Conservation (phyloP, 2,888 invertebrate genomes). For the Clitarchus hookeri region DNA sequence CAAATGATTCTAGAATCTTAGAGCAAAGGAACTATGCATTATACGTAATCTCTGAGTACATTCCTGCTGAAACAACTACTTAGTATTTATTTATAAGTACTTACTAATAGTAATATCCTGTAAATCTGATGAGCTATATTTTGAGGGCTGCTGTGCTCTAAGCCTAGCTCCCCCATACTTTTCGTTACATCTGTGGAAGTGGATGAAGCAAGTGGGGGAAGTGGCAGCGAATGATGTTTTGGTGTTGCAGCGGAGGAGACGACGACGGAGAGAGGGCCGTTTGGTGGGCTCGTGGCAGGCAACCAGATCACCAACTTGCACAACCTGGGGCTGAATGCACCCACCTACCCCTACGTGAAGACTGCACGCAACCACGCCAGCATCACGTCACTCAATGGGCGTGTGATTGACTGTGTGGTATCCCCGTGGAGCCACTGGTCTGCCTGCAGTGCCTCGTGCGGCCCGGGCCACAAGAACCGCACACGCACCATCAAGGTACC, state of each 20-base stretch:
- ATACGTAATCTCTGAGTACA: too few relatives aligned
- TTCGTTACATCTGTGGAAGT: too few relatives aligned
- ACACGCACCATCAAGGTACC: slow-evolving; percentile 26
- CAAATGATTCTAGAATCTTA: too few relatives aligned
- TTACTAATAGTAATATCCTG: too few relatives aligned
- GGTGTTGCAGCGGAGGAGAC: slow-evolving; percentile 5
- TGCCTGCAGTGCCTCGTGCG: slow-evolving; percentile 56
- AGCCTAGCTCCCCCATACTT: too few relatives aligned
- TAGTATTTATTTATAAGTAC: too few relatives aligned
- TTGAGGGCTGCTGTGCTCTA: too few relatives aligned
- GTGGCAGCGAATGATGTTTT: neutral
- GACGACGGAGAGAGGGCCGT: neutral
- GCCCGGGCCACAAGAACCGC: slow-evolving; percentile 54
- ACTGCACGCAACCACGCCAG: neutral
- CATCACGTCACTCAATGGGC: neutral
- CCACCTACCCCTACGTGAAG: neutral
- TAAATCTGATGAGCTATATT: too few relatives aligned
- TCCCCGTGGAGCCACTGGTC: slow-evolving; percentile 55
- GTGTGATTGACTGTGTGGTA: slow-evolving; percentile 53
- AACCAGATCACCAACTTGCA: neutral
- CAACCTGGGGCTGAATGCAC: neutral
- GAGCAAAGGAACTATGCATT: too few relatives aligned
- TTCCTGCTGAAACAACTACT: too few relatives aligned
- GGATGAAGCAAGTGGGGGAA: too few relatives aligned
- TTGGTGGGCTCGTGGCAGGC: neutral